Percentiles rank a stretch among this genome's conserved stretches.
These are phyloP conservation scores for Brachionus koreanus DNA, from an alignment of 1,140 invertebrate species.

Conservation along the genomic window DNA sequence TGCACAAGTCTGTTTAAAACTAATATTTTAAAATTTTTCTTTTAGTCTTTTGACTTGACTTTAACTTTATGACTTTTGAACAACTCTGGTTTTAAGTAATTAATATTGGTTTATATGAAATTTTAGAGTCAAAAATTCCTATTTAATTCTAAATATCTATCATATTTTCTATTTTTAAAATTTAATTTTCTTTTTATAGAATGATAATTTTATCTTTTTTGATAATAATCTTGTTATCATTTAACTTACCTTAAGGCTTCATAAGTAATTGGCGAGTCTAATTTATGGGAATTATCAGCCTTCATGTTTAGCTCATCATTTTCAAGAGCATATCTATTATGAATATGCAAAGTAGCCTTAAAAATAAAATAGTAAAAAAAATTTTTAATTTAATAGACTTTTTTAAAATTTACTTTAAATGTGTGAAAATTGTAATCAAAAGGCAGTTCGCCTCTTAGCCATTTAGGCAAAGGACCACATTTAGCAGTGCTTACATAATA, in stretches of 20 bases:
- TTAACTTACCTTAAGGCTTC: conserved; percentile 72
- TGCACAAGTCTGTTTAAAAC: no score
- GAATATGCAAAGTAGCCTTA: conserved; percentile 36
- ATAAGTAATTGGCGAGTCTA: conserved; percentile 33
- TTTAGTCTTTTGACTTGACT: no score
- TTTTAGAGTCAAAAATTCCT: no score
- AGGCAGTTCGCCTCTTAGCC: conserved; percentile 59
- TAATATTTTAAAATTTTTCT: no score
- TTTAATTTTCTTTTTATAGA: no score
- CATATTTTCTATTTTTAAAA: no score
- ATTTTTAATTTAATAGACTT: conserved; percentile 74
- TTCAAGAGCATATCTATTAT: conserved; percentile 37
- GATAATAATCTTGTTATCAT: no score
- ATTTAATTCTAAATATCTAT: no score
- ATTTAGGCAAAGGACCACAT: conserved; percentile 84
- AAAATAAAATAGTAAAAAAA: not conserved
- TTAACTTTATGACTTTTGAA: no score
- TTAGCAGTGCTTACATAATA: conserved; percentile 95
- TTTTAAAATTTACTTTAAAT: conserved; percentile 73
- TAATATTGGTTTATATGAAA: no score
- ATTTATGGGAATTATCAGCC: conserved; percentile 24
- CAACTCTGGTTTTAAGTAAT: no score
- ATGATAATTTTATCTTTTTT: no score
- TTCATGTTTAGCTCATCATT: conserved; percentile 43
- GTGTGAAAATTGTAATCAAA: conserved; percentile 82